phyloP scores from a whole-genome alignment of 2,797 vertebrate genomes.

The Myoxocephalus aenaeus region DNA sequence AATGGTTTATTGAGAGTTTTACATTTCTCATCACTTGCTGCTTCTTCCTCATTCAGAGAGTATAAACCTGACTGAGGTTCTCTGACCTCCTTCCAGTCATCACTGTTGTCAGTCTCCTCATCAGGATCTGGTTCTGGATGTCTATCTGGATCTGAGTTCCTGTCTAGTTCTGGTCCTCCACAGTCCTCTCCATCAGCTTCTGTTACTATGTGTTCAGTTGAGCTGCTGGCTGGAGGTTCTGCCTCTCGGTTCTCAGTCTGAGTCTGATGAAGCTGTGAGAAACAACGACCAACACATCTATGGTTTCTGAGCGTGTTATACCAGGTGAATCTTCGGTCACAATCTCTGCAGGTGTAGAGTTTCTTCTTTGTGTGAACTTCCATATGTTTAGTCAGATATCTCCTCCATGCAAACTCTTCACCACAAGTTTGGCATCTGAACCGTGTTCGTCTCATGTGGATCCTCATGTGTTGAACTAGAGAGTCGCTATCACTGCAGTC shows the following conservation, averaged over 20 bases:
- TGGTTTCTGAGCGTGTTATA: too few species aligned
- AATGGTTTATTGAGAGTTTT: not conserved
- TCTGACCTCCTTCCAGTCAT: not conserved
- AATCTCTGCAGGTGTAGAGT: too few species aligned
- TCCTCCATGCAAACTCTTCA: constrained; percentile 49
- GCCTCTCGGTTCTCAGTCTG: too few species aligned
- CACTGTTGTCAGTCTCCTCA: not conserved
- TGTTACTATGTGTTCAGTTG: not conserved
- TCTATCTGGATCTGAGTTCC: too few species aligned
- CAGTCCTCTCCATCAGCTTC: constrained; percentile 1
- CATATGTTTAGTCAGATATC: not conserved
- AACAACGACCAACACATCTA: not conserved
- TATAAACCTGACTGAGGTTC: not conserved
- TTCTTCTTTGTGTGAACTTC: too few species aligned
- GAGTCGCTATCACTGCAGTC: constrained; percentile 32
- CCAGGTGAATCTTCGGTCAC: too few species aligned
- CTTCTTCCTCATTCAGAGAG: not conserved
- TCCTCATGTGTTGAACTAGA: constrained; percentile 57
- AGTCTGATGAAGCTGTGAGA: not conserved
- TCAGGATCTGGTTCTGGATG: too few species aligned
- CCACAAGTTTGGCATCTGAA: constrained; percentile 47
- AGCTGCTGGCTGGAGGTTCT: not conserved
- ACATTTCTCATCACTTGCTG: not conserved
- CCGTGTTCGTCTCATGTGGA: constrained; percentile 42
- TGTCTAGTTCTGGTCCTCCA: not conserved